Percentiles rank a stretch among this genome's conserved stretches.
phyloP scores from a whole-genome alignment of 2,797 vertebrate genomes.

The Alectoris magna region DNA sequence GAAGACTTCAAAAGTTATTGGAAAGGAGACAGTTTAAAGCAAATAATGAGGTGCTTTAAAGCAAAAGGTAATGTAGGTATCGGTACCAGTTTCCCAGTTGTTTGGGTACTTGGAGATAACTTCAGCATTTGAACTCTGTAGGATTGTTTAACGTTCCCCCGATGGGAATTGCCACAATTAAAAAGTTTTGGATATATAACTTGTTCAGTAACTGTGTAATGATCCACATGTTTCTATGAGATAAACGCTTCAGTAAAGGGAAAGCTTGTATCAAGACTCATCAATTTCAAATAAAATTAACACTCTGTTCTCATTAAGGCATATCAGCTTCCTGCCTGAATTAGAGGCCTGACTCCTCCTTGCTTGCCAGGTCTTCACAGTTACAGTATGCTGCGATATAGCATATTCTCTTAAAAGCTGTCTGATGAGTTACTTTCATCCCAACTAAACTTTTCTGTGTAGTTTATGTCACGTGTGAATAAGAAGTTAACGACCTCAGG shows the following conservation, averaged over 20 bases:
- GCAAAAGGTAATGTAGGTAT: neutral
- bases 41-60: neutral
- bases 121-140: neutral
- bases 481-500: neutral
- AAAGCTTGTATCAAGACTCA: neutral
- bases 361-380: neutral
- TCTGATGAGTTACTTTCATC: neutral
- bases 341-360: neutral
- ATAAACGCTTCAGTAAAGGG: neutral
- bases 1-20: neutral
- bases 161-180: neutral
- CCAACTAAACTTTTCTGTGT: neutral
- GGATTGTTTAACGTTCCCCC: neutral
- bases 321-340: neutral
- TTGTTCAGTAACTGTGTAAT: constrained; percentile 5
- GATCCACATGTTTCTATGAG: neutral
- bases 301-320: neutral
- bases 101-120: neutral
- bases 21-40: neutral
- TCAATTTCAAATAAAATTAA: neutral
- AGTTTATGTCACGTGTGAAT: neutral
- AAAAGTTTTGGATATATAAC: neutral
- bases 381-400: neutral
- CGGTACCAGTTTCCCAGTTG: neutral
- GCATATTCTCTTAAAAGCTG: neutral